Evolutionary conservation across 2,888 invertebrate genomes (phyloP), one percentile per base, ranked within the genome.

Genomic region (Mayetiola destructor): DNA sequence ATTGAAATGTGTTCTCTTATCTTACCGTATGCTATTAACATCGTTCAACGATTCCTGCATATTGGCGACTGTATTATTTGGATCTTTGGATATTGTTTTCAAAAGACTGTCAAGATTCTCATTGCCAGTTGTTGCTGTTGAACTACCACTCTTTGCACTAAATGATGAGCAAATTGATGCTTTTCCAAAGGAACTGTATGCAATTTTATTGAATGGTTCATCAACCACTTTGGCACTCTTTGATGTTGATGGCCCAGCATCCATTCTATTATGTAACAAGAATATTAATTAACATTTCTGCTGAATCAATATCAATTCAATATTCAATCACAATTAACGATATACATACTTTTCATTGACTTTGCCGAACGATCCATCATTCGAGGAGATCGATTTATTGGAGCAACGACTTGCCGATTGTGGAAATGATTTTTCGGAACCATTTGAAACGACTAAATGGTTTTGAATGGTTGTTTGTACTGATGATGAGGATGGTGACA

Each of bases 81-180:
- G 77, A 69, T 84, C 85, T 72, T 85, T 85, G 58, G 82, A 81
- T 64, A 85, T 74, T 64, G 82, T 84, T 70, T 86, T 87, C 61
- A 89, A 78, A 58, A 89, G 76, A 62, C 82, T 82, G 71, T 89
- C 88, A 63, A 89, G 23, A 56, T 58, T 55, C 29, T 58, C 53
- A 14, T 58, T 52, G 12, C 56, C 58, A 2, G 55, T 30, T n/a
- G 57, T 72, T 3, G 53, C 30, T 14, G 53, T 30, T 66, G 71
- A 70, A 60, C 70, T 68, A 65, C 70, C 68, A 67, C 72, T 73
- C 66, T 70, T 73, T 66, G 71, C 70, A 68, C 72, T 73, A 32
- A 53, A 53, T 32, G 69, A 68, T 36, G 72, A 72, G 64, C 71
- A 71, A 62, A 73, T 69, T 32, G 73, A 73, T 35, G 73, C 71